A percentile compares a stretch with the other conserved stretches of the same genome.
These are phyloP conservation scores for Neodiprion pinetum DNA, from an alignment of 1,140 invertebrate genomes.

Conservation along the genomic window DNA sequence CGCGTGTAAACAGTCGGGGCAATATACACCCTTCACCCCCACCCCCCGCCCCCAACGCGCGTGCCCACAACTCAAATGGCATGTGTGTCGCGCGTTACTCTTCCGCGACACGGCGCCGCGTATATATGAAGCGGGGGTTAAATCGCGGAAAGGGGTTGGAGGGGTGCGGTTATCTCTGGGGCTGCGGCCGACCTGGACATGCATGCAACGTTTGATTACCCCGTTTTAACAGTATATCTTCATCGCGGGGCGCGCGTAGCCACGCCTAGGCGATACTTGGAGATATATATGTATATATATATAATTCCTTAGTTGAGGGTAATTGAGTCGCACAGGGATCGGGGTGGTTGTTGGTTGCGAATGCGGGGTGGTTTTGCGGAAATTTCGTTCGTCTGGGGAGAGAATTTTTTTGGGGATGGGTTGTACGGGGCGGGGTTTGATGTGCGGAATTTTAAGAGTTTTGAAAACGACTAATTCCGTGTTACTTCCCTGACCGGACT, in stretches of 20 bases:
- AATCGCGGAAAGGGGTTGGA: background rate
- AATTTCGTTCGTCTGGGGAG: too few species aligned
- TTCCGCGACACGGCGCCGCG: background rate
- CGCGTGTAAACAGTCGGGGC: too few species aligned
- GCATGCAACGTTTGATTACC: constrained; percentile 4
- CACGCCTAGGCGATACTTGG: background rate
- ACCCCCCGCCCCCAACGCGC: background rate
- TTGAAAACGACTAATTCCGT: too few species aligned
- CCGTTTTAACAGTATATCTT: background rate
- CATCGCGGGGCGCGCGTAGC: background rate
- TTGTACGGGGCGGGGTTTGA: too few species aligned
- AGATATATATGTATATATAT: background rate
- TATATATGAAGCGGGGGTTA: background rate
- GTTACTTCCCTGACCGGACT: too few species aligned
- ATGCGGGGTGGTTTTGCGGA: too few species aligned
- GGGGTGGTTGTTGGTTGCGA: too few species aligned
- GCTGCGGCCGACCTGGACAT: background rate
- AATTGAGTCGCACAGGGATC: background rate
- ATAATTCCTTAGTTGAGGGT: background rate
- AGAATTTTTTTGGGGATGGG: too few species aligned
- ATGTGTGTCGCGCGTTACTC: background rate
- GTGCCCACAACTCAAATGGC: background rate
- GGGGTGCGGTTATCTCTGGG: background rate
- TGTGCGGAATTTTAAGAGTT: too few species aligned
- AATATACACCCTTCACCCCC: background rate